Evolutionary conservation across 1,140 invertebrate genomes (phyloP), one percentile per base, ranked within the genome.

Genomic region (Lucilia sericata): DNA sequence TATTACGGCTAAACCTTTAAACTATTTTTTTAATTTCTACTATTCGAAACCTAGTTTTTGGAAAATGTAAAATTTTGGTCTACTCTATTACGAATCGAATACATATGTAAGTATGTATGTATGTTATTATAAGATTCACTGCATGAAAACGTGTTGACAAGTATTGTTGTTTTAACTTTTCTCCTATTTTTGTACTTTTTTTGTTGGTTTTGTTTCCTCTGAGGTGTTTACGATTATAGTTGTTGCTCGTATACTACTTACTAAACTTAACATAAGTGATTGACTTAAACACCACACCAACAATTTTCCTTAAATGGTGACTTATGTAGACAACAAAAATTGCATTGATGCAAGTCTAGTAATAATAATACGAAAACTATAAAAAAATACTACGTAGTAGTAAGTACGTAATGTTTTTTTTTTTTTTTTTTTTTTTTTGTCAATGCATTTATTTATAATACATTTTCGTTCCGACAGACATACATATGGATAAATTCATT

Each of bases 261-360:
- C n/a, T 70, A 12, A 9, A 70, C 65, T 70, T 70, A 70, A 25
- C 65, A 25, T 70, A 60, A 70, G n/a, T 70, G 65, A 70, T 70
- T 70, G 65, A 70, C 65, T 70, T 70, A 5, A 70, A 21, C 65
- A 70, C n/a, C 19, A 25, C 65, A 70, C 65, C 65, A 70, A 70
- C 19, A 70, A n/a, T 70, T 70, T 70, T 70, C 65, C 19, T 19
- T 70, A 70, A 70, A 70, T 21, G 65, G 65, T 70, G 17, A 70
- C 19, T 19, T 55, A 42, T 42, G 42, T 42, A 8, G 42, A 42
- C 42, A 42, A 42, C 42, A 42, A 42, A 7, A 42, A 42, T 10
- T 42, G 10, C 42, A 10, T 42, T 42, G 42, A 42, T 42, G 42
- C 42, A 42, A 42, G 42, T 42, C 42, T 42, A 42, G 10, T 42